Evolutionary conservation across 2,113 vertebrate genomes (phyloP), one percentile per base, ranked within the genome.

Genomic region (Aplodontia rufa): DNA sequence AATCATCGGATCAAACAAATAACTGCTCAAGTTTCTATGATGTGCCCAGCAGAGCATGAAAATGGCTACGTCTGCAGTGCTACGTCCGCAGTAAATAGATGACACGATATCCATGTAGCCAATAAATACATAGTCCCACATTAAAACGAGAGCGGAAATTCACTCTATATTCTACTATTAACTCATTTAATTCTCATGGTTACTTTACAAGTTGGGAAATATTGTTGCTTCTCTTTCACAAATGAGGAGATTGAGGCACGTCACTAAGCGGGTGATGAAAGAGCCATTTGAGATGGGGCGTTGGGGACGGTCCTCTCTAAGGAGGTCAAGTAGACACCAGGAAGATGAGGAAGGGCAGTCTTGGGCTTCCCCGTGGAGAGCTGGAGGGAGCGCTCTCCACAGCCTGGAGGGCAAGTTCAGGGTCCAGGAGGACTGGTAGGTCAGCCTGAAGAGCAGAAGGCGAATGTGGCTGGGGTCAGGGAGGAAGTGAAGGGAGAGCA

Each of bases 1-100:
- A 14, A 13, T 55, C 45, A 30, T 45, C 64, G 30, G 47, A 74
- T 76, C 40, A 42, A 14, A 26, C 7, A 2, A 17, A 78, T 51
- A 30, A 49, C 78, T 81, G 84, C 60, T 95, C 90, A 58, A 58
- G 37, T 87, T 82, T 26, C 49, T 92, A n/a, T 87, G 45, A 58
- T 47, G 55, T 74, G 45, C 68, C 66, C 37, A 60, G 60, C 13
- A 84, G 24, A 79, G 60, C 60, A 24, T 55, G 37, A 74, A 94
- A 75, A 66, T 58, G 81, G 37, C 68, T 84, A n/a, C 64, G 16
- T 87, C 12, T 4, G 2, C 37, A 37, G 8, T 42, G 37, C 68
- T 84, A n/a, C 64, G 16, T 87, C 12, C 4, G 2, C 37, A 37
- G 8, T 42, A 66, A 74, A 53, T 26, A 81, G 72, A 19, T 37